phyloP scores from a whole-genome alignment of 1,140 invertebrate species.

The Druon quercuslanigerum region DNA sequence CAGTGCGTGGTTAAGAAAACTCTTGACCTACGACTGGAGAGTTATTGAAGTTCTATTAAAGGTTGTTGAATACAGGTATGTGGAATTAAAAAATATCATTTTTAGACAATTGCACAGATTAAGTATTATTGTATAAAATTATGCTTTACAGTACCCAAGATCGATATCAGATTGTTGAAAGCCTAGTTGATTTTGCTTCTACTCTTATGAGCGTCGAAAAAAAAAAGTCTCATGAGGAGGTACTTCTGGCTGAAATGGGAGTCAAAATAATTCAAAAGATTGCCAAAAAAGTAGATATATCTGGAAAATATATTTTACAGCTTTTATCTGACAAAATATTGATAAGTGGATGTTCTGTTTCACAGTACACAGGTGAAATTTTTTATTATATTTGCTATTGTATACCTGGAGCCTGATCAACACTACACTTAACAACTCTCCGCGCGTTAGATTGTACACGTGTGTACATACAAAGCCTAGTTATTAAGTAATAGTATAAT shows the following conservation, averaged over 20 bases:
- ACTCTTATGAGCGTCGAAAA: slow-evolving; percentile 70
- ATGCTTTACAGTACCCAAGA: slow-evolving; percentile 71
- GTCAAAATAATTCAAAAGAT: slow-evolving; percentile 74
- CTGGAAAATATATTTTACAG: slow-evolving; percentile 71
- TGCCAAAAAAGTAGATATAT: slow-evolving; percentile 72
- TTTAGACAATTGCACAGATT: not conserved
- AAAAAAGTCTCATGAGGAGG: slow-evolving; percentile 56
- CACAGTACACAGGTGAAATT: slow-evolving; percentile 75
- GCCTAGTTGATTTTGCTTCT: slow-evolving; percentile 77
- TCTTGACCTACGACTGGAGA: slow-evolving; percentile 62
- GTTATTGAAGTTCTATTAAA: slow-evolving; percentile 70
- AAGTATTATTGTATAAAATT: slow-evolving; percentile 37
- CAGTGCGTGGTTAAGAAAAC: slow-evolving; percentile 76
- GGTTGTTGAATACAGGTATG: slow-evolving; percentile 76
- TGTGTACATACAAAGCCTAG: too few species aligned
- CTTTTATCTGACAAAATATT: slow-evolving; percentile 74
- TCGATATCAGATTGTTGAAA: slow-evolving; percentile 75
- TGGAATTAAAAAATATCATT: slow-evolving; percentile 16
- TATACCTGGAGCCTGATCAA: too few species aligned
- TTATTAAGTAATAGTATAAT: too few species aligned
- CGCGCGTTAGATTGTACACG: too few species aligned
- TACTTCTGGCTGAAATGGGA: slow-evolving; percentile 70
- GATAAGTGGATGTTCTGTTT: slow-evolving; percentile 58
- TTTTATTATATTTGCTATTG: slow-evolving; percentile 28
- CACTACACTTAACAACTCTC: too few species aligned